Evolutionary conservation across 35 echinoderm and acorn worm genomes (phyloP), one percentile per base, ranked within the genome.

Genomic region (Stichopus chloronotus): DNA sequence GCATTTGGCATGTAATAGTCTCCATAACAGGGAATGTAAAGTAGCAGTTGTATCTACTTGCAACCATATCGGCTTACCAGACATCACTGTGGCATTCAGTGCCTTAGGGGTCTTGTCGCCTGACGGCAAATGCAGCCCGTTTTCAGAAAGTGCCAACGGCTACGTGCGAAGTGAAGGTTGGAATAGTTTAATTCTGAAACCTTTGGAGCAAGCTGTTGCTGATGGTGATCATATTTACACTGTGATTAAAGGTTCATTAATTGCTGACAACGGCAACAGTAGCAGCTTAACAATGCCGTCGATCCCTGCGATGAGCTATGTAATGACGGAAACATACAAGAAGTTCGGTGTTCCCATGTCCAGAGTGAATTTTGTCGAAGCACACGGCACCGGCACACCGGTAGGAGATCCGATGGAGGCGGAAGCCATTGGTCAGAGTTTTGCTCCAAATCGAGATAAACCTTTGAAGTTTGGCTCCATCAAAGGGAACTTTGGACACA

Each of bases 321-420:
- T 96, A 7, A 98, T 98, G 91, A 93, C 91, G 13, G 88, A 93
- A 43, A 94, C 97, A 4, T 98, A 98, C 58, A 71, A 93, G 14
- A 84, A 91, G 86, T 98, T 94, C 63, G 63, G 78, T 76, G 58
- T 98, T 23, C 69, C 93, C 22, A 95, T 98, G 93, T 91, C 91
- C 19, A 78, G 92, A 58, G 93, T 98, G 0, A 87, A 95, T 19
- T 98, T 90, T 76, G 79, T 98, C 6, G 97, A 98, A 89, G 97
- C 97, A 60, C 97, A 98, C 72, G 97, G 97, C 17, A 98, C 97
- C 7, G 97, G 97, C 5, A 98, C 97, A 56, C 95, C 93, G 87
- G 97, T 98, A 80, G 97, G 97, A 10, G 97, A 98, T 91, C 97
- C 97, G 5, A 85, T 98, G 5, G 97, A 98, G 76, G 97, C 97